Percentiles rank a stretch among this genome's conserved stretches.
Conservation (phyloP, 2,113 vertebrate genomes). For the Silurus asotus region DNA sequence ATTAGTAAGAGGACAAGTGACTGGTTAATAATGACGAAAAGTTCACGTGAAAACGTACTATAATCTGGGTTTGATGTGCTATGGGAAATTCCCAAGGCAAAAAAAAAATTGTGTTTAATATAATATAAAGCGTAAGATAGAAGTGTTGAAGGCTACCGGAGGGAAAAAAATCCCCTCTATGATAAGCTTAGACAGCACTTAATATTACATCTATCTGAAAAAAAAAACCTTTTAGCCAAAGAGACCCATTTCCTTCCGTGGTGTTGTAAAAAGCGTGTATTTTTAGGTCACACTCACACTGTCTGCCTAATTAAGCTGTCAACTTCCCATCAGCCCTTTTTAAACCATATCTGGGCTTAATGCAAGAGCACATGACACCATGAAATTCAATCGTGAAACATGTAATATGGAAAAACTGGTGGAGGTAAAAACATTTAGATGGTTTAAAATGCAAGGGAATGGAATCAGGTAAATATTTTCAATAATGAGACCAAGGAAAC, state of each 20-base stretch:
- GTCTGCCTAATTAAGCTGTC: conserved; percentile 71
- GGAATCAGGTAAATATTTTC: neutral
- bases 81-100: neutral
- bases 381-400: conserved; percentile 47
- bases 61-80: neutral
- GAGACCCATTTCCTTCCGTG: conserved; percentile 53
- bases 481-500: neutral
- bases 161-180: neutral
- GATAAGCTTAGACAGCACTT: conserved; percentile 2
- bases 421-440: conserved; percentile 29
- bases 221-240: conserved; percentile 55
- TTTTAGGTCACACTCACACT: conserved; percentile 72
- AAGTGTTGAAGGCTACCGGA: conserved; percentile 18
- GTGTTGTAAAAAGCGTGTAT: conserved; percentile 57
- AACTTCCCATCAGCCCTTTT: conserved; percentile 58
- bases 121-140: conserved; percentile 26
- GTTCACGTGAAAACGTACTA: neutral
- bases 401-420: conserved; percentile 25
- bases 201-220: conserved; percentile 38
- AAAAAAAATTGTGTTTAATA: neutral
- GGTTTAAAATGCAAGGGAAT: conserved; percentile 8
- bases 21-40: neutral
- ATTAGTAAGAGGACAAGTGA: neutral
- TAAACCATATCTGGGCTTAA: conserved; percentile 50
- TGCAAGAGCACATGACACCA: conserved; percentile 35